Evolutionary conservation across 2,888 invertebrate genomes (phyloP).

Genomic region (Lepidocyrtinus sp.): DNA sequence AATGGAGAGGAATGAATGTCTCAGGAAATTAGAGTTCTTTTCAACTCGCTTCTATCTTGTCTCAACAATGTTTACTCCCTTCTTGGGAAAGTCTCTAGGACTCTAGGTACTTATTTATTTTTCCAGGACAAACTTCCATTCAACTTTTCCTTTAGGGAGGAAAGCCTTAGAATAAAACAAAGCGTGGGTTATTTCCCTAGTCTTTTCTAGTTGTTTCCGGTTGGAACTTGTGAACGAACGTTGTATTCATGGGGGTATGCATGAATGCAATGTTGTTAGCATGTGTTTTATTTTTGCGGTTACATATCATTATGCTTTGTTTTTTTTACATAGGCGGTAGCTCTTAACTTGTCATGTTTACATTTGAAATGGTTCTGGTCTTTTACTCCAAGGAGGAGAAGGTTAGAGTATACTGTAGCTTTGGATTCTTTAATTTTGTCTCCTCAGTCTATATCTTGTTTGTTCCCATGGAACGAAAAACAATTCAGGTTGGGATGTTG

Average conservation of each 20-base stretch:
- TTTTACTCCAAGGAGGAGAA: conserved; percentile 32
- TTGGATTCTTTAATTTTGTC: conserved; percentile 12
- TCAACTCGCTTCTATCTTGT: conserved; percentile 4
- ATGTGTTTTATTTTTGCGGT: conserved; percentile 6
- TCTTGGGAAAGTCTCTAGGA: conserved; percentile 3
- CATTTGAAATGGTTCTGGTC: conserved; percentile 13
- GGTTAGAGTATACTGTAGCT: not conserved
- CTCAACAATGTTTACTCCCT: conserved; percentile 5
- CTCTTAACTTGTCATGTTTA: conserved; percentile 18
- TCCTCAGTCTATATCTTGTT: no score
- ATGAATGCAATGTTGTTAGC: no score
- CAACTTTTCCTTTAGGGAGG: no score
- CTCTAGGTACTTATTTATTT: not conserved
- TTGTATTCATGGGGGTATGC: no score
- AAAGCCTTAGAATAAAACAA: no score
- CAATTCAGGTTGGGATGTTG: no score
- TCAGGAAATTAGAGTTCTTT: conserved; percentile 39
- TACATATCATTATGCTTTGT: conserved; percentile 13
- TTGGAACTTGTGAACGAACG: no score
- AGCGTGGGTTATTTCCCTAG: no score
- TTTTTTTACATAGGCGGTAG: not conserved
- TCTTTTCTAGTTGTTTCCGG: no score
- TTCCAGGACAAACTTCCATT: not conserved
- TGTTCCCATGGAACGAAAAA: no score
- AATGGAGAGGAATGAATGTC: conserved; percentile 25